Evolutionary conservation across 2,113 vertebrate genomes (phyloP).

Genomic region (Ovis canadensis): DNA sequence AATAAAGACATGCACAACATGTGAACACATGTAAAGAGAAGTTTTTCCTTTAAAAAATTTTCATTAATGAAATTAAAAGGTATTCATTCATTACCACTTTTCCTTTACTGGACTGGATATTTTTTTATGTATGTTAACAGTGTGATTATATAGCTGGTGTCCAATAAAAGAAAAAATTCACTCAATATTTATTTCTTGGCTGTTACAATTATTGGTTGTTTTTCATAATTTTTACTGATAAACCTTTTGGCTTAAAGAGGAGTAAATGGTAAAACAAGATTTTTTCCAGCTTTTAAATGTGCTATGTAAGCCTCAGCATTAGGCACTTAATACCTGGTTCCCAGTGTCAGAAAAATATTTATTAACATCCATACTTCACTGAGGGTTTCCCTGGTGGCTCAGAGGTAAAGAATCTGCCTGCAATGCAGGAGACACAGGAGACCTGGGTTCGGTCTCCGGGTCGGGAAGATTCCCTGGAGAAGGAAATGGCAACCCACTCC

Average conservation of each 20-base stretch:
- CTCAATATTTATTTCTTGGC: not conserved
- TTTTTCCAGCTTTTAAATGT: not conserved
- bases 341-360: not conserved
- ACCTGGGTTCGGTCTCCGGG: not conserved
- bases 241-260: not conserved
- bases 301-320: not conserved
- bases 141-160: not conserved
- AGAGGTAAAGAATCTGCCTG: not conserved
- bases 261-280: not conserved
- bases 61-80: not conserved
- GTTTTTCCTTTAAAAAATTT: not conserved
- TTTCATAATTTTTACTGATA: not conserved
- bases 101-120: not conserved
- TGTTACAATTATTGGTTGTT: not conserved
- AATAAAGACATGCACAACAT: not conserved
- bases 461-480: not conserved
- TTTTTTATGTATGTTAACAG: not conserved
- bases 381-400: not conserved
- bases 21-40: not conserved
- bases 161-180: not conserved
- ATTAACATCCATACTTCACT: not conserved
- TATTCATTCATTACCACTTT: not conserved
- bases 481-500: not conserved
- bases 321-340: not conserved
- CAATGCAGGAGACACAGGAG: not conserved